Evolutionary conservation across 2,113 vertebrate species (phyloP).

Genomic region (Bos javanicus): DNA sequence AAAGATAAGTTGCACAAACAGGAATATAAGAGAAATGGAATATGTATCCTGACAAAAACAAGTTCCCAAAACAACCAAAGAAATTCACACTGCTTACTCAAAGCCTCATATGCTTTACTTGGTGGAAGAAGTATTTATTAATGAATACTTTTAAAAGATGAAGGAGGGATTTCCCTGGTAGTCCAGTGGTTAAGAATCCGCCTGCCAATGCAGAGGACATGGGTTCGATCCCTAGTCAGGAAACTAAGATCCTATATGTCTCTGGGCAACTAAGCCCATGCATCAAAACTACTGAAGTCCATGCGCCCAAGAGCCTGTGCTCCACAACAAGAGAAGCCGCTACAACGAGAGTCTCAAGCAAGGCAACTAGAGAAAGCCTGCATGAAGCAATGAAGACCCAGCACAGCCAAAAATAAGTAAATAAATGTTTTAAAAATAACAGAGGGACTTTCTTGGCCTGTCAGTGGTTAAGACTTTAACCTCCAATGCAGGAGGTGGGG

Average conservation of each 20-base stretch:
- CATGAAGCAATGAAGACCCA: neutral
- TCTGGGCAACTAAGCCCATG: neutral
- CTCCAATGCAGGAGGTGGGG: neutral
- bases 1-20: neutral
- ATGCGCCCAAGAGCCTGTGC: neutral
- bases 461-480: neutral
- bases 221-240: neutral
- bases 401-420: neutral
- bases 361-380: neutral
- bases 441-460: neutral
- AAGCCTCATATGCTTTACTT: neutral
- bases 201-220: neutral
- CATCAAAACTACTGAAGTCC: neutral
- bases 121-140: neutral
- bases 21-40: neutral
- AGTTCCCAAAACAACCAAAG: constrained; percentile 1
- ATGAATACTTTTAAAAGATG: neutral
- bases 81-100: neutral
- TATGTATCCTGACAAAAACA: constrained; percentile 7
- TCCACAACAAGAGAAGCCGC: neutral
- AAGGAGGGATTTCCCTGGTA: neutral
- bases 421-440: neutral
- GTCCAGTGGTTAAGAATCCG: neutral
- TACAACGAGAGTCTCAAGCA: neutral
- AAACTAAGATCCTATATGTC: neutral